phyloP scores from a whole-genome alignment of 2,797 vertebrate species.

The Leptodactylus fallax region DNA sequence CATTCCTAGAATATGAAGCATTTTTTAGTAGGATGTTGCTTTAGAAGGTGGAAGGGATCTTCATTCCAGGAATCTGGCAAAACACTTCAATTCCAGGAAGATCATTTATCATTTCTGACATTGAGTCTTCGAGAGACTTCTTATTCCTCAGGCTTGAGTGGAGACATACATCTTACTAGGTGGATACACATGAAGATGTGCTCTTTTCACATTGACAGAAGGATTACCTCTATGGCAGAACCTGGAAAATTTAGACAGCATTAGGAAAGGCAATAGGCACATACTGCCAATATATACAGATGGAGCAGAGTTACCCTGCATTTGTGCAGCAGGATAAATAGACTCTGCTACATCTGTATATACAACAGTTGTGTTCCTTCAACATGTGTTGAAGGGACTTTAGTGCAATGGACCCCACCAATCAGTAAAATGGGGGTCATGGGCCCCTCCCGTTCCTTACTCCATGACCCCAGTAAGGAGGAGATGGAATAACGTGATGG shows the following conservation, averaged over 20 bases:
- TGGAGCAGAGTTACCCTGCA: no score
- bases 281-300: background rate
- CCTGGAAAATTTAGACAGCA: conserved; percentile 71
- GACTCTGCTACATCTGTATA: no score
- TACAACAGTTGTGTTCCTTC: no score
- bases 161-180: conserved; percentile 78
- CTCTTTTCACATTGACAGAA: conserved; percentile 87
- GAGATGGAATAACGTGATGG: no score
- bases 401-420: no score
- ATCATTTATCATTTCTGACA: conserved; percentile 84
- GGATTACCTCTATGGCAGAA: conserved; percentile 86
- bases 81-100: conserved; percentile 86
- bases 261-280: background rate
- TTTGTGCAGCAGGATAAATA: no score
- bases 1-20: conserved; percentile 86
- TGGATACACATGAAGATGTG: conserved; percentile 79
- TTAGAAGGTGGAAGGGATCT: conserved; percentile 79
- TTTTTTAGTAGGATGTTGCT: conserved; percentile 79
- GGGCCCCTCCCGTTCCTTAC: no score
- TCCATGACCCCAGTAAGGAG: no score
- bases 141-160: conserved; percentile 89
- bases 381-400: no score
- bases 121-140: conserved; percentile 81
- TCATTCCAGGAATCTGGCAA: conserved; percentile 87
- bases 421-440: no score